Conservation (phyloP, 1,140 invertebrate genomes). For the Armadillidium nasatum region DNA sequence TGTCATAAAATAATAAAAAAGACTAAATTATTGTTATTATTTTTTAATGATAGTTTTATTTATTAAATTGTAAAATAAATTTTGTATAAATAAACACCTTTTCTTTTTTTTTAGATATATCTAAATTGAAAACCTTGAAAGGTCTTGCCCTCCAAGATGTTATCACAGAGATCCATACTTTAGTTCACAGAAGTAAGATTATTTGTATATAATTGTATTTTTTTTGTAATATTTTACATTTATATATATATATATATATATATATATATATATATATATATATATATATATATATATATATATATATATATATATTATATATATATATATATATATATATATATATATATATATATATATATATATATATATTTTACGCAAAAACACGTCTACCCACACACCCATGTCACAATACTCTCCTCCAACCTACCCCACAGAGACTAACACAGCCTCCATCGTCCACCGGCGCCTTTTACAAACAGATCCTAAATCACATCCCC, state of each 20-base stretch:
- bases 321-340: neutral
- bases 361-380: too few relatives aligned
- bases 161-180: constrained; percentile 76
- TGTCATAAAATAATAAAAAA: too few relatives aligned
- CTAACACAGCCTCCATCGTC: too few relatives aligned
- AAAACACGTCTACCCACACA: too few relatives aligned
- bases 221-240: constrained; percentile 24
- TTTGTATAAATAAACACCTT: too few relatives aligned
- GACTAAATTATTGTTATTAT: too few relatives aligned
- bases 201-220: constrained; percentile 21
- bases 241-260: neutral
- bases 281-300: neutral
- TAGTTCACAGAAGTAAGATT: constrained; percentile 76
- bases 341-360: neutral
- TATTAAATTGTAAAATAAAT: too few relatives aligned
- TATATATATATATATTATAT: constrained; percentile 7
- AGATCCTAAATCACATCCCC: too few relatives aligned
- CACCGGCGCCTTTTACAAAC: too few relatives aligned
- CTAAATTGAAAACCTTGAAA: constrained; percentile 75
- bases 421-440: too few relatives aligned
- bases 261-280: neutral
- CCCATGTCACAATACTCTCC: too few relatives aligned
- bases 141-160: constrained; percentile 86
- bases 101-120: constrained; percentile 65
- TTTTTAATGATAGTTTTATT: too few relatives aligned